Base-by-base conservation (phyloP, 2,888 invertebrate species). In the Nemotelus pantherinus region DNA sequence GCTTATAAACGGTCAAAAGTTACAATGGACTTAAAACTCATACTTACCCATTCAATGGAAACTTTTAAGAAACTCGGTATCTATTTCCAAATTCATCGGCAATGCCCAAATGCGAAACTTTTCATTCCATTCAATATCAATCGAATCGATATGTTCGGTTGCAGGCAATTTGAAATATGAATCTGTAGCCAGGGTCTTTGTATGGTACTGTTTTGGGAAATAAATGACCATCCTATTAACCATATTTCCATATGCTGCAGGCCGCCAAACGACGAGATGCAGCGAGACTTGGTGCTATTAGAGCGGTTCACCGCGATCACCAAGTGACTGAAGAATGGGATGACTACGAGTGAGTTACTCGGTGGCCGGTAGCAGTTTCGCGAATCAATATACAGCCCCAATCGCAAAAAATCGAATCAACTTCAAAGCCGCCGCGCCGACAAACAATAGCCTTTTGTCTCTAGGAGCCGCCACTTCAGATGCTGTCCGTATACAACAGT, bases 281-380 rank as follows among this genome's bases (percentile, higher is more conserved):
- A 50, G 65, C 75, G 55, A n/a, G 55, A 48, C 41, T 47, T 48
- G 43, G 39, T 45, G 71, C 72, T 63, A 74, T 74, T 74, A 74
- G 74, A 74, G 74, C 58, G n/a, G 39, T 55, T 55, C 44, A 39
- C 67, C 43, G 70, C 70, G 57, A 25, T 25, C 25, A 25, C 25
- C 25, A 77, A 77, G 78, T 79, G 79, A 79, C 79, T 78, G 78
- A 79, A 79, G 77, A 79, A 79, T 79, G 77, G 77, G 70, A 76
- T 71, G 77, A 57, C 72, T 58, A 63, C 74, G 70, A 76, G 79
- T 79, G 79, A 79, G 77, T 78, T 79, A 78, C 77, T 70, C 48
- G 68, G 58, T 70, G 70, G 63, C 67, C 77, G 45, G 77, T 77
- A 77, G 77, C 77, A 70, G 43, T 75, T 76, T 76, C 45, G 44